Base-by-base conservation (phyloP, 1,140 invertebrate genomes). In the Achatina immaculata region DNA sequence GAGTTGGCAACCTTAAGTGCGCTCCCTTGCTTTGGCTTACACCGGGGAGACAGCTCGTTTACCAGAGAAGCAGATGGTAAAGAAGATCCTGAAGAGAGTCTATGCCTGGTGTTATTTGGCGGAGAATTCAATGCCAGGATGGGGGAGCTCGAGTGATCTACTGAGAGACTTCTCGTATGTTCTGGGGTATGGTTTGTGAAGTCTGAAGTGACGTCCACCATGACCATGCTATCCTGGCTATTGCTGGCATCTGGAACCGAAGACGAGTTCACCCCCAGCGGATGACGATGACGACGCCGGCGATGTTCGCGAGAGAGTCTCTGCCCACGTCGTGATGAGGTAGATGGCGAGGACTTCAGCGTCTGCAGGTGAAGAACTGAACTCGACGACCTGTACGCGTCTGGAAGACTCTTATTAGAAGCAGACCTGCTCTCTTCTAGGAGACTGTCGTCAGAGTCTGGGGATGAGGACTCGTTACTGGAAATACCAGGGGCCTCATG, bases 391-490 rank as follows among this genome's bases (percentile, higher is more conserved):
- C 21, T n/a, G 34, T 51, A 51, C 6, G 36, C 2, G 28, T 48
- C 31, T 62, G 74, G 58, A 31, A 78, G 62, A 78, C 76, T 68
- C 42, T 55, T 69, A 11, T 80, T 68, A 38, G 68, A 68, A 34
- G n/a, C 42, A 14, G 19, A 14, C 36, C 58, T 24, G n/a, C 62
- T 80, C 1, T 3, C 28, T 28, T 43, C 68, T 0, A 80, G 66
- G 19, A 80, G 68, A 43, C 68, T 80, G 28, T 80, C 78, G 19
- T 55, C 78, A 24, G 78, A 80, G 0, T 72, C 78, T 2, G 78
- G 66, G 1, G 78, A 80, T 16, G 78, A 71, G 24, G 78, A 43
- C 28, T 80, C 78, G 28, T 31, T 65, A 51, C 72, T 68, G 21
- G 11, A 38, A 40, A 24, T 34, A 31, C 6, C 58, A 1, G 58